Evolutionary conservation across 37 sponge, comb jelly and placozoan species (phyloP).

Genomic region (Trichoplax adhaerens): DNA sequence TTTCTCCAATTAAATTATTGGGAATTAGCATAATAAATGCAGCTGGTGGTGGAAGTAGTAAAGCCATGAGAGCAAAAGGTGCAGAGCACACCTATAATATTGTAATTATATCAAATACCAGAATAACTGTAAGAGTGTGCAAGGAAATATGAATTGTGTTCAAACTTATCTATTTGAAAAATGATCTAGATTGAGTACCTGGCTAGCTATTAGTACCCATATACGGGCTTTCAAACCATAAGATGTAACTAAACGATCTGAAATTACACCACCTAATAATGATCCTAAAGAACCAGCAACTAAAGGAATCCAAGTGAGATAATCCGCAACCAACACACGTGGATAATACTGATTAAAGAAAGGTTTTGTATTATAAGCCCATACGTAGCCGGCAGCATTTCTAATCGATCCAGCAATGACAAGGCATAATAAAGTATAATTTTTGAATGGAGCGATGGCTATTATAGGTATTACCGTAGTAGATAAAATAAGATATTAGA

Average conservation of each 20-base stretch:
- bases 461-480: no score
- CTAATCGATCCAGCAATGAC: constrained; percentile 53
- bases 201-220: constrained; percentile 63
- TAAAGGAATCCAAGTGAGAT: constrained; percentile 36
- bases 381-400: constrained; percentile 73
- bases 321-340: no score
- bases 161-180: no score
- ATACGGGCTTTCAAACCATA: constrained; percentile 32
- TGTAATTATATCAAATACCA: no score
- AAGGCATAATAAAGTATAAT: constrained; percentile 10
- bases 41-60: constrained; percentile 42
- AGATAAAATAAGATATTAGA: no score
- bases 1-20: constrained; percentile 62
- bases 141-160: no score
- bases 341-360: constrained; percentile 22
- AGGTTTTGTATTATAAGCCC: constrained; percentile 64
- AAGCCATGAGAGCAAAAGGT: constrained; percentile 53
- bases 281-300: constrained; percentile 59
- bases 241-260: constrained; percentile 33
- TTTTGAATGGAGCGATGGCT: no score
- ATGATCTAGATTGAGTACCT: constrained; percentile 14
- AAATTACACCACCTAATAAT: constrained; percentile 48
- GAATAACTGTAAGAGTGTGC: no score
- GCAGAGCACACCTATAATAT: constrained; percentile 36
- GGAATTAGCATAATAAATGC: constrained; percentile 49